Base-by-base conservation (phyloP, 2,113 vertebrate genomes). In the Nothoprocta pentlandii region DNA sequence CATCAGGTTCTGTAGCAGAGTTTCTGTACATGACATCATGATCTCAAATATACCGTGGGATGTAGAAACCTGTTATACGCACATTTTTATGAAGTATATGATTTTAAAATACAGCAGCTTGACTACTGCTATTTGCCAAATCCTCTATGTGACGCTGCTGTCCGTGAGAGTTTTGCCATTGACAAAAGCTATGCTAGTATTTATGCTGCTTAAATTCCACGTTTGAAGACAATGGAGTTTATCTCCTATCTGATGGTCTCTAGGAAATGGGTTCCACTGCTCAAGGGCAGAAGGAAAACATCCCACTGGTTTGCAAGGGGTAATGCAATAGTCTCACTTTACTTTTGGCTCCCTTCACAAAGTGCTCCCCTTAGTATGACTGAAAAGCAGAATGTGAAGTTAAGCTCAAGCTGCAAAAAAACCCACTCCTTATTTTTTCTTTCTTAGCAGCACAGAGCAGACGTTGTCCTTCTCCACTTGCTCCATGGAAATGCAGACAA, bases 401-500 rank as follows among this genome's bases (percentile, higher is more conserved):
- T 56, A 92, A 56, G 8, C 94, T 93, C 70, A 76, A 85, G 36
- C 7, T n/a, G 47, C 54, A 30, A 41, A 79, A 62, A 89, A 90
- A 56, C 7, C 34, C 49, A 93, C 51, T 94, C 58, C 2, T 49
- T 39, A 67, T 10, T 68, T 68, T 91, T 63, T 63, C 53, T 96
- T 39, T 68, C 42, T 95, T 71, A 93, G 49, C 61, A 94, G 75
- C 69, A 92, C 39, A 74, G 32, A 62, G 7, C 47, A 63, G 39
- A 73, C 58, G 23, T 56, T 44, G 17, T 77, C 14, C 30, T 82
- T 81, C 34, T 56, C 6, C 10, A 17, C 19, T 63, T 69, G 17
- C 17, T 79, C 58, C 36, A 16, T 58, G 46, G 14, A 85, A 85
- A 66, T 7, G 61, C 28, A 39, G 14, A 53, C 34, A 88, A 70